A percentile compares a stretch with the other conserved stretches of the same genome.
phyloP scores from a whole-genome alignment of 2,113 vertebrate genomes.

The Tragelaphus strepsiceros region DNA sequence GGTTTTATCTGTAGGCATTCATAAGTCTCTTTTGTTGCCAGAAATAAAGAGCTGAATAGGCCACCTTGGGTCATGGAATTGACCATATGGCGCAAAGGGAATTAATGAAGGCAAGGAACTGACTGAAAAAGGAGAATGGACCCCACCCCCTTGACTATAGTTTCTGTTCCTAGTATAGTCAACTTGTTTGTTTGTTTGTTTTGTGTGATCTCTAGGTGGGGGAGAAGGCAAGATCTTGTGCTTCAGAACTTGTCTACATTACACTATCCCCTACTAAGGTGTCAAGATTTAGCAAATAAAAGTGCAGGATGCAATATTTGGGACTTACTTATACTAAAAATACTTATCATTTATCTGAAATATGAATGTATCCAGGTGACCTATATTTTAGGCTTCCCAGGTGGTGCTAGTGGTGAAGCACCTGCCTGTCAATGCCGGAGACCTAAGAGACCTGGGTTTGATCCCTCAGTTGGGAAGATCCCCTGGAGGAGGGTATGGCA shows the following conservation, averaged over 20 bases:
- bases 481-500: not conserved
- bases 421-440: not conserved
- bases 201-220: not conserved
- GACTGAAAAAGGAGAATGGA: not conserved
- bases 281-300: not conserved
- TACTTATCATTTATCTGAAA: not conserved
- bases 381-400: not conserved
- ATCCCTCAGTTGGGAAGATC: not conserved
- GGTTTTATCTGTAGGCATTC: not conserved
- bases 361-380: not conserved
- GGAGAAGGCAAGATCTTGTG: not conserved
- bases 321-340: not conserved
- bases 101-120: not conserved
- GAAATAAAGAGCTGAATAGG: not conserved
- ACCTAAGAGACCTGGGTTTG: not conserved
- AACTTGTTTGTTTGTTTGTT: not conserved
- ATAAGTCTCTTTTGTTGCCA: not conserved
- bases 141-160: not conserved
- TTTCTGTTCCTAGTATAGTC: not conserved
- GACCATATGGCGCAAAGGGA: not conserved
- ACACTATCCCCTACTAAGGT: not conserved
- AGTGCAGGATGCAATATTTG: not conserved
- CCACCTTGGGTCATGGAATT: not conserved
- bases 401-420: not conserved
- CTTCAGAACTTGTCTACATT: not conserved